Evolutionary conservation across 2,113 vertebrate genomes (phyloP).

Genomic region (Leucoraja erinaceus): DNA sequence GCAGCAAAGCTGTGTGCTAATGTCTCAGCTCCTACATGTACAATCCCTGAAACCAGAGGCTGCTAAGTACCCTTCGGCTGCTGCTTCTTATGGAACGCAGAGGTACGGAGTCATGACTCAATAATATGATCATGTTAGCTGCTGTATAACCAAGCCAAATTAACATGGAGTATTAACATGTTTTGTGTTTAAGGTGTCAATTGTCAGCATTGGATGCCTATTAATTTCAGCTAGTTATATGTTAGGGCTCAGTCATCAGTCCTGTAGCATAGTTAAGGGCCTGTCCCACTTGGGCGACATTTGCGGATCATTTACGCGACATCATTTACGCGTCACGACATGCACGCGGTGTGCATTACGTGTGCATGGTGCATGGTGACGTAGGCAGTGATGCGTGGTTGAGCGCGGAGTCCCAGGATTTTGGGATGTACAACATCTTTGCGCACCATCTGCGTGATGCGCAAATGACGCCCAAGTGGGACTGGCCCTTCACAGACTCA

Average conservation of each 20-base stretch:
- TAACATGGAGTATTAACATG: not conserved
- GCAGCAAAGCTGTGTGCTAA: not conserved
- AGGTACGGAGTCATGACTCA: not conserved
- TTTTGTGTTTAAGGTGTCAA: not conserved
- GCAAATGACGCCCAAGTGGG: too few species aligned
- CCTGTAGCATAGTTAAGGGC: not conserved
- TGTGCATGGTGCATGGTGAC: too few species aligned
- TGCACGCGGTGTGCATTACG: too few species aligned
- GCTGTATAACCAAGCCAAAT: conserved; percentile 23
- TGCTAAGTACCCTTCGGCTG: not conserved
- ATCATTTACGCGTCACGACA: too few species aligned
- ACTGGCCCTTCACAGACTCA: too few species aligned
- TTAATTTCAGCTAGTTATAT: not conserved
- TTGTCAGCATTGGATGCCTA: too few species aligned
- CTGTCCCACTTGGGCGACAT: too few species aligned
- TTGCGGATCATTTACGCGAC: too few species aligned
- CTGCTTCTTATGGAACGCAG: not conserved
- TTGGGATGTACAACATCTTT: too few species aligned
- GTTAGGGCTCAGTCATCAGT: not conserved
- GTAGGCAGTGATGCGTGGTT: too few species aligned
- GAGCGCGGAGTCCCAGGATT: too few species aligned
- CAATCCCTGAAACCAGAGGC: conserved; percentile 4
- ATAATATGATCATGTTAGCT: not conserved
- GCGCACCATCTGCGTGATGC: too few species aligned
- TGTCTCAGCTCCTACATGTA: conserved; percentile 17